Evolutionary conservation across 2,888 invertebrate genomes (phyloP).

Genomic region (Zeuzera pyrina): DNA sequence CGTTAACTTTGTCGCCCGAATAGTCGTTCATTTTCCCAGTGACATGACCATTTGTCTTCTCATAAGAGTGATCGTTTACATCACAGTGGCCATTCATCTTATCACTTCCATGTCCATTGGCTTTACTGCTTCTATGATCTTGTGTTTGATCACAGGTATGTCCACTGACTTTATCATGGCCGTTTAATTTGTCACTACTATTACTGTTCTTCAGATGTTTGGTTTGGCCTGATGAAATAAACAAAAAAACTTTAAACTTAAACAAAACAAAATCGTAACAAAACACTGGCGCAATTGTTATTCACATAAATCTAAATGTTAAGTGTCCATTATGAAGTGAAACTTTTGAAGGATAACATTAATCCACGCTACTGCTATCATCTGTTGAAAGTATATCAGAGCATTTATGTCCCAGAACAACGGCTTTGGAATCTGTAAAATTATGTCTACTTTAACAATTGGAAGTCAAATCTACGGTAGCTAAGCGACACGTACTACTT

Average conservation of each 20-base stretch:
- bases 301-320: slow-evolving; percentile 21
- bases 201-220: slow-evolving; percentile 3
- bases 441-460: slow-evolving; percentile 18
- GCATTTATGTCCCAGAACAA: slow-evolving; percentile 40
- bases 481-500: not conserved
- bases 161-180: slow-evolving; percentile 12
- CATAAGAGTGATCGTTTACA: slow-evolving; percentile 7
- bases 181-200: slow-evolving; percentile 8
- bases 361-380: slow-evolving; percentile 40
- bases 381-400: slow-evolving; percentile 40
- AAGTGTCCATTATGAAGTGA: slow-evolving; percentile 20
- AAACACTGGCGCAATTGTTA: slow-evolving; percentile 58
- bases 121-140: slow-evolving; percentile 10
- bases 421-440: slow-evolving; percentile 56
- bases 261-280: slow-evolving; percentile 21
- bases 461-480: not conserved
- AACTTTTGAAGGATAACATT: slow-evolving; percentile 29
- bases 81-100: slow-evolving; percentile 12
- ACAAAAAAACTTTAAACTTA: slow-evolving; percentile 38
- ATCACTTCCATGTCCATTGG: slow-evolving; percentile 16
- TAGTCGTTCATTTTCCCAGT: slow-evolving; percentile 23
- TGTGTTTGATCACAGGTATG: slow-evolving; percentile 8
- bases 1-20: slow-evolving; percentile 19
- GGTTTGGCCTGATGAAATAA: slow-evolving; percentile 52
- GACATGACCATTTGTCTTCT: slow-evolving; percentile 20